Conservation (phyloP, 1,140 invertebrate species). For the Papilio dardanus region DNA sequence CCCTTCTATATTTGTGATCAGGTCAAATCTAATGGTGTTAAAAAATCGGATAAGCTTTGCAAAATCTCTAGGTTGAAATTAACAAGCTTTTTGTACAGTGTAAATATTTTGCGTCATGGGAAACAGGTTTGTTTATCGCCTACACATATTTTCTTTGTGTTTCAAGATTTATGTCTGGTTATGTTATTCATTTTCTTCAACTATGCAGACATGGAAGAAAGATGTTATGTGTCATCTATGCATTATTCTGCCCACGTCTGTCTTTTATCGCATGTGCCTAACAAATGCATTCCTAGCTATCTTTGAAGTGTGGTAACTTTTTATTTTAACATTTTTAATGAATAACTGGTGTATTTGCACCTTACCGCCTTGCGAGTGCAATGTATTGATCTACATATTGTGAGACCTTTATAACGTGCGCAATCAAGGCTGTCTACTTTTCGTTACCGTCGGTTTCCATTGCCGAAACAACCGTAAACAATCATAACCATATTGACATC, state of each 20-base stretch:
- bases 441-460: not conserved
- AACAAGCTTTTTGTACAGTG: not conserved
- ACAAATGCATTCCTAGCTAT: not conserved
- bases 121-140: not conserved
- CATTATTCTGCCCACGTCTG: slow-evolving; percentile 9
- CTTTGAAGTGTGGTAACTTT: not conserved
- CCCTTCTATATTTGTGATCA: no score
- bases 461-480: not conserved
- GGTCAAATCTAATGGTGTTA: no score
- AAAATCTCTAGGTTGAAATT: not conserved
- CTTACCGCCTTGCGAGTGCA: not conserved
- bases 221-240: slow-evolving; percentile 15
- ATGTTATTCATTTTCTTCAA: slow-evolving; percentile 1
- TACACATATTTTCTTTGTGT: not conserved
- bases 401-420: not conserved
- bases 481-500: not conserved
- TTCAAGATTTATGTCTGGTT: not conserved
- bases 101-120: not conserved
- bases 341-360: not conserved
- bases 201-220: slow-evolving; percentile 21
- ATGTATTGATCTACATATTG: slow-evolving; percentile 26
- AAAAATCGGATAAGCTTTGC: not conserved
- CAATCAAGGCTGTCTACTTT: slow-evolving; percentile 30
- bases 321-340: not conserved
- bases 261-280: not conserved